Evolutionary conservation across 1,140 invertebrate genomes (phyloP).

Genomic region (Babylonia areolata): DNA sequence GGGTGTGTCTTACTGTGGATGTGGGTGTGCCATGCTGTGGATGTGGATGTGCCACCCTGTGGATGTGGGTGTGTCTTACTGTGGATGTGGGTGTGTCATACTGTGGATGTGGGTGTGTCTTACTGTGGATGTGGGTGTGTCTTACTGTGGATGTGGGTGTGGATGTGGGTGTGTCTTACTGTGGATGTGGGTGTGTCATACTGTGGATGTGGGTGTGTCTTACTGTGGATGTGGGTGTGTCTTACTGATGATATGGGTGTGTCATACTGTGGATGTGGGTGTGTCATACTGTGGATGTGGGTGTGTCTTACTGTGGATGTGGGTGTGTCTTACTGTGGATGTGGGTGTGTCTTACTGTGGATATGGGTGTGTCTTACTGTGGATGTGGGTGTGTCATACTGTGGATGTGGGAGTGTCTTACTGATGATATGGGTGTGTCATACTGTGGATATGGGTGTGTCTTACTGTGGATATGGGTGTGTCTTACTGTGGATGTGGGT

Average conservation of each 20-base stretch:
- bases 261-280: no score
- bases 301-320: slow-evolving; percentile 10
- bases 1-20: background rate
- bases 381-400: no score
- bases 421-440: no score
- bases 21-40: slow-evolving; percentile 17
- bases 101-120: slow-evolving; percentile 18
- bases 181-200: background rate
- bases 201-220: background rate
- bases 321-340: background rate
- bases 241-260: no score
- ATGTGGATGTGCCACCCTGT: background rate
- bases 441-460: no score
- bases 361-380: no score
- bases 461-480: no score
- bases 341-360: no score
- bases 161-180: background rate
- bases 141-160: background rate
- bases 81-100: background rate
- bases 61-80: slow-evolving; percentile 5
- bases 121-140: background rate
- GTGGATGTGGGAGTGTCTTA: no score
- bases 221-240: no score
- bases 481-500: background rate
- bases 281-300: background rate